A percentile compares a stretch with the other conserved stretches of the same genome.
Conservation (phyloP, 2,113 vertebrate genomes). For the Heterotis niloticus region DNA sequence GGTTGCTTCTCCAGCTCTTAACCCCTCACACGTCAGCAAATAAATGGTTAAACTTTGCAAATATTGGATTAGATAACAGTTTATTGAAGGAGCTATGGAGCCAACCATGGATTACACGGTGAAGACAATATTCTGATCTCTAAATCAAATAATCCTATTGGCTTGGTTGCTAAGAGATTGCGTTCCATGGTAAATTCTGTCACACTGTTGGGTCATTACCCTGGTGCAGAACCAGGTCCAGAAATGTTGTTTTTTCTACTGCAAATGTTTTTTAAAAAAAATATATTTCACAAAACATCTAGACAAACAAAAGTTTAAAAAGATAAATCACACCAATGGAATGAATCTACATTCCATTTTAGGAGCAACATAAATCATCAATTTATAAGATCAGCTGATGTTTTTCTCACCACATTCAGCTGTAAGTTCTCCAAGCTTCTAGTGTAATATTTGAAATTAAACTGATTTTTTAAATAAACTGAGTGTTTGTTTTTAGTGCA, state of each 20-base stretch:
- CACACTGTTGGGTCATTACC: neutral
- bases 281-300: neutral
- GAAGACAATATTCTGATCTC: neutral
- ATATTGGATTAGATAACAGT: constrained; percentile 5
- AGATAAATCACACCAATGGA: neutral
- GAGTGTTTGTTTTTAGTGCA: no score
- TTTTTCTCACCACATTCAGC: neutral
- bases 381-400: neutral
- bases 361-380: neutral
- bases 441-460: neutral
- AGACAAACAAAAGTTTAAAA: neutral
- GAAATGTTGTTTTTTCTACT: neutral
- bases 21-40: neutral
- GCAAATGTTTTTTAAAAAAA: no score
- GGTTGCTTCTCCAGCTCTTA: neutral
- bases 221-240: neutral
- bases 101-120: constrained; percentile 2
- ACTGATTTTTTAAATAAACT: neutral
- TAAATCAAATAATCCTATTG: constrained; percentile 6
- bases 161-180: neutral
- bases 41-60: constrained; percentile 7
- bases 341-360: neutral
- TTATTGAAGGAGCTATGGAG: neutral
- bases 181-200: neutral
- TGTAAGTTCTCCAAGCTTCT: neutral